Conservation (phyloP, 92 coral and sea anemone species). For the Micromussa lordhowensis region DNA sequence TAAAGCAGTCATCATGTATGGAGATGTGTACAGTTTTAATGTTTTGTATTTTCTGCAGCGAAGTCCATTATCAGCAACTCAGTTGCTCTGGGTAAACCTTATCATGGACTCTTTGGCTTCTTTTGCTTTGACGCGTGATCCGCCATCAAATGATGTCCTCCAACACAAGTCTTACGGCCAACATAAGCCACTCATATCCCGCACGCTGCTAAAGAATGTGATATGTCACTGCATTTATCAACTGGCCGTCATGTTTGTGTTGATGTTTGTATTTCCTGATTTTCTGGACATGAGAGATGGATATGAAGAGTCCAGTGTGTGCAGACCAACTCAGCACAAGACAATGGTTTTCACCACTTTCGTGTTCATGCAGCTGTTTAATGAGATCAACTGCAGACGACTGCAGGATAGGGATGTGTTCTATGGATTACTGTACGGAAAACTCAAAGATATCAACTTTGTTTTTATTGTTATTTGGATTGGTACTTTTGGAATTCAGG, state of each 20-base stretch:
- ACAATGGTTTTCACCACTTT: conserved; percentile 91
- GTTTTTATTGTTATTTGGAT: conserved; percentile 67
- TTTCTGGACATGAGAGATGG: conserved; percentile 85
- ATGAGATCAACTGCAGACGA: conserved; percentile 86
- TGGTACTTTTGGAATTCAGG: conserved; percentile 73
- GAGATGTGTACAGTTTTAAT: neutral
- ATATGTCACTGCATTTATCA: conserved; percentile 77
- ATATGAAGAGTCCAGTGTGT: conserved; percentile 72
- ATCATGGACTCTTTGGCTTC: conserved; percentile 89
- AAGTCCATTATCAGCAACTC: conserved; percentile 87
- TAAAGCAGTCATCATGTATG: neutral
- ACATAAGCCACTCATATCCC: conserved; percentile 79
- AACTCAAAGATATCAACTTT: conserved; percentile 50
- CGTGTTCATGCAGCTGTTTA: conserved; percentile 82
- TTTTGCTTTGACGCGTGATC: conserved; percentile 78
- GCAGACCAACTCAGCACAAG: conserved; percentile 86
- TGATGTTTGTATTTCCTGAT: conserved; percentile 75
- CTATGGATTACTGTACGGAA: conserved; percentile 54
- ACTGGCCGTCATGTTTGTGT: conserved; percentile 70
- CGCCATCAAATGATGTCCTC: conserved; percentile 70
- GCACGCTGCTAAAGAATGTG: conserved; percentile 78
- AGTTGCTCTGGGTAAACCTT: conserved; percentile 87
- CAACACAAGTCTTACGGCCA: conserved; percentile 85
- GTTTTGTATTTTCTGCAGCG: conserved; percentile 56
- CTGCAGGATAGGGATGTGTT: conserved; percentile 83